Evolutionary conservation across 2,113 vertebrate genomes (phyloP), one percentile per base, ranked within the genome.

Genomic region (Tor tambroides): DNA sequence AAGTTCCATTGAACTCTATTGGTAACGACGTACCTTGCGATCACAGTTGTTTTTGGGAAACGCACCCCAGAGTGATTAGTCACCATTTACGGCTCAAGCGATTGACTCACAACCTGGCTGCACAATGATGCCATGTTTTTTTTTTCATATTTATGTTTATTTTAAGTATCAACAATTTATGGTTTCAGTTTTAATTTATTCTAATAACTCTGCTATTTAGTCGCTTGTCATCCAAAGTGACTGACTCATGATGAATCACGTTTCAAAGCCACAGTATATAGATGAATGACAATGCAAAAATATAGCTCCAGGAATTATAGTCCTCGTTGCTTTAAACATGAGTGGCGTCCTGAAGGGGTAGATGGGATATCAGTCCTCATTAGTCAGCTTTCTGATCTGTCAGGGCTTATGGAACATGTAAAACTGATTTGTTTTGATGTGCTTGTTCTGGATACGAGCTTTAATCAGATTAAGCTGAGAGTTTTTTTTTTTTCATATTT

Each of bases 361-460:
- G 85, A 76, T 77, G 38, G 86, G 91, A 90, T 83, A 91, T 90
- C 91, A 89, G 76, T 93, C 92, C 90, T 92, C 91, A 92, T 93
- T 91, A 93, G 89, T 87, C 87, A 88, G 90, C 91, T 91, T 91
- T 94, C 92, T 92, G 54, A 90, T 85, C 80, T 71, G 71, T 89
- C 91, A 90, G 87, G 21, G 69, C 28, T 23, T 43, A 82, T 88
- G 88, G 81, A 86, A 69, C 38, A 80, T 35, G 51, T 85, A 83
- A 71, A 85, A 89, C 80, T 83, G 87, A 79, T 51, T 5, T 51
- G 26, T 56, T 87, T 43, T 79, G 49, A 56, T 35, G 51, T 21
- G 49, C 30, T 79, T 35, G 77, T 46, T 41, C 72, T 75, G 23
- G 38, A 46, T 75, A 46, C 23, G 2, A 46, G 23, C 72, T 75